Evolutionary conservation across 2,888 invertebrate species (phyloP).

Genomic region (Ormyrus thymus): DNA sequence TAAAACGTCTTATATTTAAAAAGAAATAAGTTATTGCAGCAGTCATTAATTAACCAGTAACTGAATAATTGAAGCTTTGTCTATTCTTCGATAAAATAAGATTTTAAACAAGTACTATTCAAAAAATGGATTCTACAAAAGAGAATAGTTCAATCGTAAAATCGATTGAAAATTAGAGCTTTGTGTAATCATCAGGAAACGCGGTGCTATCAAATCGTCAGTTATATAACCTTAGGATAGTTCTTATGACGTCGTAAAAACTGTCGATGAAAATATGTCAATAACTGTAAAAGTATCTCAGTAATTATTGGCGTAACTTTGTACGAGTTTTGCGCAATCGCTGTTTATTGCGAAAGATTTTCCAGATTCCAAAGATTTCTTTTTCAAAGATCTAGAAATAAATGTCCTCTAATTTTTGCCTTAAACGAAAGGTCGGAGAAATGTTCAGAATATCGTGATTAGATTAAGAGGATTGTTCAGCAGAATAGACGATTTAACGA

Average conservation of each 20-base stretch:
- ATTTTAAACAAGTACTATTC: no score
- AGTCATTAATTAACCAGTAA: neutral
- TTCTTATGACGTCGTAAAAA: slow-evolving; percentile 30
- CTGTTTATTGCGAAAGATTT: neutral
- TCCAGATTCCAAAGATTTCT: neutral
- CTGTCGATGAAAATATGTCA: slow-evolving; percentile 26
- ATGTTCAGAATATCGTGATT: neutral
- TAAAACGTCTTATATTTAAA: no score
- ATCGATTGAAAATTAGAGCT: slow-evolving; percentile 5
- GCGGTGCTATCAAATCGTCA: neutral
- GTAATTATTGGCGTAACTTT: neutral
- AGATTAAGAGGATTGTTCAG: neutral
- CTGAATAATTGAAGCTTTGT: neutral
- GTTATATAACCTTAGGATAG: neutral
- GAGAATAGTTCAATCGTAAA: slow-evolving; percentile 1
- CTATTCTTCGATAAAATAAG: neutral
- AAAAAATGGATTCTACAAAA: no score
- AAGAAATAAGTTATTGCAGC: no score
- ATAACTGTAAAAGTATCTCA: neutral
- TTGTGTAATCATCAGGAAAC: slow-evolving; percentile 25
- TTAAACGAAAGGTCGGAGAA: neutral
- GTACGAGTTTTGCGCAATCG: neutral
- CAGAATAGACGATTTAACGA: neutral
- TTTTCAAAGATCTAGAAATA: no score
- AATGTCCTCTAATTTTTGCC: neutral